These are phyloP conservation scores for Heliconius charithonia DNA, from an alignment of 2,888 invertebrate species.

Conservation along the genomic window DNA sequence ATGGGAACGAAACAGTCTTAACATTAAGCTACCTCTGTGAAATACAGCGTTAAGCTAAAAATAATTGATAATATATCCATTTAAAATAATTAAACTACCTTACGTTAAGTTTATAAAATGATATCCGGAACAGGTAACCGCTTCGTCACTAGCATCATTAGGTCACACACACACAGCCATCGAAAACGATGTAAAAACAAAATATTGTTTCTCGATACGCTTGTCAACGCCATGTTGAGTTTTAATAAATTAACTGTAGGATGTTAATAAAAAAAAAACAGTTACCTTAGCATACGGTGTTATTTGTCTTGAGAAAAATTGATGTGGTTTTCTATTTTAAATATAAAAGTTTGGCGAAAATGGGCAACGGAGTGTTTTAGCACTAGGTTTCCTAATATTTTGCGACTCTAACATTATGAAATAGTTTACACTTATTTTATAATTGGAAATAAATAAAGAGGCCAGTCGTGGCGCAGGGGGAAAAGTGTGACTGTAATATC, in stretches of 20 bases:
- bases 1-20: no score
- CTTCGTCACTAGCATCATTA: constrained; percentile 67
- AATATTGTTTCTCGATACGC: constrained; percentile 70
- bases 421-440: background rate
- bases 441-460: background rate
- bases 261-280: constrained; percentile 41
- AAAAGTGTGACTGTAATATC: no score
- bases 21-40: no score
- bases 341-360: background rate
- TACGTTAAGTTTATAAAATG: background rate
- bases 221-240: constrained; percentile 68
- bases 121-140: constrained; percentile 53
- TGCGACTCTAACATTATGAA: background rate
- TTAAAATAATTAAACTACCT: background rate
- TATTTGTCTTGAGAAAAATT: constrained; percentile 41
- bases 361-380: no score
- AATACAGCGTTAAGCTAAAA: no score
- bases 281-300: constrained; percentile 36
- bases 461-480: no score
- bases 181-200: constrained; percentile 71
- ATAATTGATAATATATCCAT: background rate
- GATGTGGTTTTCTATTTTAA: constrained; percentile 18
- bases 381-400: no score
- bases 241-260: constrained; percentile 65
- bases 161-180: constrained; percentile 52